Base-by-base conservation (phyloP, 2,113 vertebrate genomes). In the Forbesichthys papilliferus region DNA sequence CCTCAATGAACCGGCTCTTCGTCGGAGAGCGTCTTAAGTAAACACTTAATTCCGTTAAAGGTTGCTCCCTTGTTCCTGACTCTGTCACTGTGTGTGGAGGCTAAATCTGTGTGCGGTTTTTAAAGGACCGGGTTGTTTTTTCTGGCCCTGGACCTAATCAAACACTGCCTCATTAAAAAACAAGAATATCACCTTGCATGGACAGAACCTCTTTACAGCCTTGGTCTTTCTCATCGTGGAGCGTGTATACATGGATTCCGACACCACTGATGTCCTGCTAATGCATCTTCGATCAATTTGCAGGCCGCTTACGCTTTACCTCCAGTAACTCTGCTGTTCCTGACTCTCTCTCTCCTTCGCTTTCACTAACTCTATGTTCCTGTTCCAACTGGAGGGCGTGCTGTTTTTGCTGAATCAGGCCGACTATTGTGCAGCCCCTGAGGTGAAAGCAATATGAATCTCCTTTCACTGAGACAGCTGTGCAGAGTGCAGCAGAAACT, bases 151-250 rank as follows among this genome's bases (percentile, higher is more conserved):
- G 73, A 74, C 69, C 79, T 86, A 74, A 86, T 84, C 78, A 91
- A 89, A 89, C 82, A 87, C 58, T 16, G 48, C 33, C 0, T 73
- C 64, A 65, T 86, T 48, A 83, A 86, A 86, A 71, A 70, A 69
- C 60, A 49, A 58, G 62, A 57, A 34, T 72, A 56, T 33, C 55
- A 55, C 74, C 42, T 64, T 81, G 64, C 68, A 71, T 66, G 69
- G 68, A 80, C 46, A 74, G 69, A 81, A 49, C 48, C 48, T 10
- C 48, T 49, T 10, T 49, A 27, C 27, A 27, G 27, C 27, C 27
- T 3, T 27, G 27, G 27, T 27, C 27, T 27, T 27, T 27, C 27
- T 27, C 27, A 27, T 27, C 27, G 27, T 27, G 27, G 27, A 27
- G 27, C 27, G 27, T 3, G 27, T 27, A 3, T 27, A 27, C 27